Base-by-base conservation (phyloP, 1,140 invertebrate species). In the Varroa destructor region DNA sequence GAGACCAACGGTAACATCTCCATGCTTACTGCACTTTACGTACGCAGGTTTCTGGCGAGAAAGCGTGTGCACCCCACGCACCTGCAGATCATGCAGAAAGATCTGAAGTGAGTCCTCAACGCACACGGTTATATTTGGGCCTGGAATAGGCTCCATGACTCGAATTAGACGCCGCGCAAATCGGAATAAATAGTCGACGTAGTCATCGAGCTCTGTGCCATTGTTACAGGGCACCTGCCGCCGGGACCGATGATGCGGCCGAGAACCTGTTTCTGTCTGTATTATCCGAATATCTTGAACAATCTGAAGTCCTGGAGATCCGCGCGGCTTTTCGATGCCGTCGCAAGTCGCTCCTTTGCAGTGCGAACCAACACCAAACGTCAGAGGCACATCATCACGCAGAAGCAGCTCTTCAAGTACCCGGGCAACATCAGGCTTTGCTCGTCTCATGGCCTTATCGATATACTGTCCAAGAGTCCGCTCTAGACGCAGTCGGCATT, bases 151-250 rank as follows among this genome's bases (percentile, higher is more conserved):
- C 43, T 75, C 75, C 72, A 74, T 74, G 43, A 75, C 71, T 55
- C 77, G 72, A n/a, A 77, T 64, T 5, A 77, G 54, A 56, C 77
- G 37, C 51, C 72, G 61, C 37, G 72, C 75, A 55, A 77, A 77
- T 43, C 77, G 43, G 43, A 77, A 74, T 0, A 77, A 73, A 36
- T 74, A 75, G 61, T 77, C 76, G 0, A 77, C 77, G 72, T 77
- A 77, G 54, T 77, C 76, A 43, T 77, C 77, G 36, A 77, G 58
- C 25, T 76, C 77, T 71, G 76, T 73, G 4, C 77, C 77, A 14
- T 76, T 72, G 54, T 77, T 72, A 70, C 77, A 77, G 1, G 77
- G 77, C 1, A 77, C 75, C 72, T 77, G 77, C 42, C 77, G 40
- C 43, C 58, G 54, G 42, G 71, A 71, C 14, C 71, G 42, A 37